Base-by-base conservation (phyloP, 2,888 invertebrate species). In the Chloroclystis v-ata region DNA sequence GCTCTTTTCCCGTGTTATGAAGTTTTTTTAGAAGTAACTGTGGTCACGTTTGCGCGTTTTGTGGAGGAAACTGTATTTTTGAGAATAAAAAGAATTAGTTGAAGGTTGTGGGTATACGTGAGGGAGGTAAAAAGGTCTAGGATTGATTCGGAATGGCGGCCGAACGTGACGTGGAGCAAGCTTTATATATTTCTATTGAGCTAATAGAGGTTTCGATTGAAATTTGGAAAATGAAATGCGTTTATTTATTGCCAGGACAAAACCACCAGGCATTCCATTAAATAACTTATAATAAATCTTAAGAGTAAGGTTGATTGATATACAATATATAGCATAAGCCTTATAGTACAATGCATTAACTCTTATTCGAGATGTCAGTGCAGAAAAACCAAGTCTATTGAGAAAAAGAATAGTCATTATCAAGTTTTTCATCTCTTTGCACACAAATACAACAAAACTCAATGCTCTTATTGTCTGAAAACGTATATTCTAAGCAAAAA, bases 1-100 rank as follows among this genome's bases (percentile, higher is more conserved):
- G 7, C 11, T 10, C 10, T 20, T 35, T 35, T 24, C 11, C 10
- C 35, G 10, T n/a, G 16, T 14, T 5, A 3, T 20, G 10, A 0
- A 7, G 1, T 20, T 10, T 7, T 1, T 46, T 46, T 43, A 38
- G 30, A 29, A 46, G 25, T 33, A 0, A 33, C 38, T 37, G 30
- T n/a, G 54, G 54, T 56, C 58, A 58, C 58, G 58, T 52, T 56
- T 54, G 37, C 52, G 51, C 54, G 52, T 50, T 58, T 52, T 56
- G 49, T 53, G 44, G 47, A 49, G 52, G 51, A 53, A 58, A 53
- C 47, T 58, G 50, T 52, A 50, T 35, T 56, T 56, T 56, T 56
- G 43, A 50, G 53, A 49, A 37, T 38, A 35, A 47, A 37, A 53
- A 50, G 49, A 57, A 57, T 54, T 56, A 58, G 50, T 52, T 41